Evolutionary conservation across 2,797 vertebrate species (phyloP), one percentile per base, ranked within the genome.

Genomic region (Argya squamiceps): DNA sequence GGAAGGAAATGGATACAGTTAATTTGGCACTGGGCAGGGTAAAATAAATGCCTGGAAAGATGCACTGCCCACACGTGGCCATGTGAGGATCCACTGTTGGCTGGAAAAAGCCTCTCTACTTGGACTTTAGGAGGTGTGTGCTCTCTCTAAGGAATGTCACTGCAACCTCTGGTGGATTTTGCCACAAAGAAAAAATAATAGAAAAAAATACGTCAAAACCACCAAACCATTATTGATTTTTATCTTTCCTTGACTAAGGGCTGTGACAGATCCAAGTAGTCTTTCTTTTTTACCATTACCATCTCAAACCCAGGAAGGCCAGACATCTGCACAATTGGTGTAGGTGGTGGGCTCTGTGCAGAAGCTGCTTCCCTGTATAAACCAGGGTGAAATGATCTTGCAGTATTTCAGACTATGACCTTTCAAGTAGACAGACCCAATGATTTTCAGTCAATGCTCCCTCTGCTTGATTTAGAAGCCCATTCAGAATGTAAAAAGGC

Each of bases 391-490:
- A 98, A 97, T 97, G 75, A 95, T 92, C 84, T 78, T 62, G 71
- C 87, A 94, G 93, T 97, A 97, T 96, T 97, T 98, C 93, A 97
- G 86, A 78, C 88, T 53, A 50, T 97, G 95, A 97, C 96, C 95
- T 95, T 97, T 97, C 65, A 39, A 89, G 75, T 10, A 93, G 95
- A 96, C 93, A 98, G 96, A 79, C 65, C 88, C 81, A 85, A 97
- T 97, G 94, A 98, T 98, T 98, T 98, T 95, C 95, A 96, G 95
- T 97, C 92, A 94, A 52, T 97, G 97, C 88, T 97, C 78, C 93
- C 96, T 69, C 80, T 93, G 64, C 85, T 97, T 97, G 94, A 97
- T 97, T 97, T 97, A 97, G 87, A 97, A 96, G 95, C 95, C 97
- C 93, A 92, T 97, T 97, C 90, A 88, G 91, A 91, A 97, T 93